These are phyloP conservation scores for Heliconius cydno DNA, from an alignment of 2,888 invertebrate genomes.

Conservation along the genomic window DNA sequence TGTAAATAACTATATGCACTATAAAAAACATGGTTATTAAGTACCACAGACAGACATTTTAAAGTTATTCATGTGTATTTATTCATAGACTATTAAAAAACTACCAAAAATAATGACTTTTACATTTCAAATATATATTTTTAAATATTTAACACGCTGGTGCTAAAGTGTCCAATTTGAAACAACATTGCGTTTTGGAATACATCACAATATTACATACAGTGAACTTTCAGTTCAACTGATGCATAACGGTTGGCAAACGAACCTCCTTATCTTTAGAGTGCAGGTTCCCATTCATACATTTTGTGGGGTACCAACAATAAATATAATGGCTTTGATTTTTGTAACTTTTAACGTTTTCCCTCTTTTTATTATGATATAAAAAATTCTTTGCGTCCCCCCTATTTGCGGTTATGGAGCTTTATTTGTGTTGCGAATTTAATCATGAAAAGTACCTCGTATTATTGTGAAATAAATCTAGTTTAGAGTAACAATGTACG, in stretches of 20 bases:
- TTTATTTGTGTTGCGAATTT: conserved; percentile 35
- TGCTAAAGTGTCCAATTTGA: conserved; percentile 28
- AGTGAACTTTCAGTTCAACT: conserved; percentile 42
- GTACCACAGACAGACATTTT: no score
- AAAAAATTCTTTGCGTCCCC: conserved; percentile 32
- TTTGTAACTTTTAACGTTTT: conserved; percentile 46
- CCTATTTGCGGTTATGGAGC: conserved; percentile 28
- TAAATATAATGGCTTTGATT: conserved; percentile 49
- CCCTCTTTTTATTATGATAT: conserved; percentile 40
- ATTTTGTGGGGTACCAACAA: conserved; percentile 42
- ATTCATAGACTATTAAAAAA: no score
- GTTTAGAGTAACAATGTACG: conserved; percentile 19
- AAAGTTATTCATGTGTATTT: no score
- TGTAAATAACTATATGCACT: no score
- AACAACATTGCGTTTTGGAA: conserved; percentile 36
- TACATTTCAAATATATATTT: no score
- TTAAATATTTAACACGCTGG: not conserved
- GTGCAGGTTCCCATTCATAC: conserved; percentile 47
- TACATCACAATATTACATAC: conserved; percentile 38
- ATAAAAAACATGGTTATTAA: no score
- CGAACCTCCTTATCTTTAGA: conserved; percentile 49
- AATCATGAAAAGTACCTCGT: conserved; percentile 29
- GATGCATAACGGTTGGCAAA: conserved; percentile 48
- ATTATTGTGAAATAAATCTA: conserved; percentile 26
- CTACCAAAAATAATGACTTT: no score